phyloP scores from a whole-genome alignment of 2,797 vertebrate genomes.

The Simalia tracyae region DNA sequence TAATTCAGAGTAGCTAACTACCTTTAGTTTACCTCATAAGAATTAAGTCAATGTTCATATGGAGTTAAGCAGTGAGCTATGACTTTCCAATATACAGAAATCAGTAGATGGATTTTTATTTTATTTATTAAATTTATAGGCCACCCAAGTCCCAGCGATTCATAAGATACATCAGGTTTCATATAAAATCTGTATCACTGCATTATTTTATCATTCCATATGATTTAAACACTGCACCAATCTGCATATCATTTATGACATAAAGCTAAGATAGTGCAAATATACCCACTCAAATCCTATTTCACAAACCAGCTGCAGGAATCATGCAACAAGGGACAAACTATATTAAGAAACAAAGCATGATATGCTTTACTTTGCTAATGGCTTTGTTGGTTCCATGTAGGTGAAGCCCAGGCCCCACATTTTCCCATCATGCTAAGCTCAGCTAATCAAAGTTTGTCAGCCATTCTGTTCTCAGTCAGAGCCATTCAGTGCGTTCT shows the following conservation, averaged over 20 bases:
- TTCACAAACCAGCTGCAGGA: neutral
- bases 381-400: neutral
- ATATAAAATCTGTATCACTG: neutral
- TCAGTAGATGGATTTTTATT: neutral
- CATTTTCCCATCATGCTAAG: neutral
- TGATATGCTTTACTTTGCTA: neutral
- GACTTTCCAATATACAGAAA: neutral
- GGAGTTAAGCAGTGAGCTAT: neutral
- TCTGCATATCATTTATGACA: neutral
- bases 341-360: neutral
- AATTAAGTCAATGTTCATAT: neutral
- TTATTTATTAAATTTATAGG: neutral
- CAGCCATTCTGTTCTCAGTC: neutral
- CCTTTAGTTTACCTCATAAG: neutral
- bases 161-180: neutral
- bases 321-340: neutral
- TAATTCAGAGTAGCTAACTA: neutral
- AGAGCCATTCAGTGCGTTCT: neutral
- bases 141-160: neutral
- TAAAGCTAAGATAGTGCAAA: neutral
- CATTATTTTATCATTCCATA: neutral
- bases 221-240: neutral
- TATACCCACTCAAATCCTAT: neutral
- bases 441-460: neutral
- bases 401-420: neutral